Evolutionary conservation across 1,140 invertebrate species (phyloP).

Genomic region (Onthophagus taurus): DNA sequence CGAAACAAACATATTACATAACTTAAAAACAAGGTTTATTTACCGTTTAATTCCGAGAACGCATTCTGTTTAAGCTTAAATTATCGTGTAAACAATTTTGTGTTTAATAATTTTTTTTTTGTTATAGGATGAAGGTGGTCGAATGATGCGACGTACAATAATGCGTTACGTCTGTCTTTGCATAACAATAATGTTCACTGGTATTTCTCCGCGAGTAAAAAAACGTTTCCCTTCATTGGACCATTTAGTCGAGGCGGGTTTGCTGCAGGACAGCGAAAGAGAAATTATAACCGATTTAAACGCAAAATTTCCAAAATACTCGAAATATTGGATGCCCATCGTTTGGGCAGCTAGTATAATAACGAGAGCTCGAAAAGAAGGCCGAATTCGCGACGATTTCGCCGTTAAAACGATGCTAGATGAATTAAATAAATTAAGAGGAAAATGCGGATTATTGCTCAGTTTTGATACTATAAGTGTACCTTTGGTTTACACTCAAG

Average conservation of each 20-base stretch:
- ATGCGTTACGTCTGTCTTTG: constrained; percentile 61
- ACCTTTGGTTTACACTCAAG: constrained; percentile 89
- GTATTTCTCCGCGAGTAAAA: constrained; percentile 65
- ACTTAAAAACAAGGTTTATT: no score
- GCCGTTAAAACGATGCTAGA: constrained; percentile 86
- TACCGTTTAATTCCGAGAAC: neutral
- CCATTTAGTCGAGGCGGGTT: constrained; percentile 65
- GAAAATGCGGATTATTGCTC: constrained; percentile 67
- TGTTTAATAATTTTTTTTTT: constrained; percentile 15
- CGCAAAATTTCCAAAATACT: constrained; percentile 59
- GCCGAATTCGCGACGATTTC: constrained; percentile 84
- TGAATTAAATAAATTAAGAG: constrained; percentile 80
- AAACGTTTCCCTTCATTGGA: constrained; percentile 72
- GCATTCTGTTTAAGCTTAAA: neutral
- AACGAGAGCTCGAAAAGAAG: constrained; percentile 78
- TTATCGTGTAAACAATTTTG: constrained; percentile 10
- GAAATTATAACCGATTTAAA: constrained; percentile 57
- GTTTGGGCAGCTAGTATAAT: constrained; percentile 88
- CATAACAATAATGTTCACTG: constrained; percentile 56
- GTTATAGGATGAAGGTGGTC: constrained; percentile 57
- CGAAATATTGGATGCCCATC: constrained; percentile 83
- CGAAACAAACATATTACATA: no score
- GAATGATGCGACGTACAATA: constrained; percentile 65
- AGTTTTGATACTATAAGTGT: constrained; percentile 88
- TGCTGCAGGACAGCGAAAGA: constrained; percentile 63